These are phyloP conservation scores for Daboia siamensis DNA, from an alignment of 2,113 vertebrate genomes.

Conservation along the genomic window DNA sequence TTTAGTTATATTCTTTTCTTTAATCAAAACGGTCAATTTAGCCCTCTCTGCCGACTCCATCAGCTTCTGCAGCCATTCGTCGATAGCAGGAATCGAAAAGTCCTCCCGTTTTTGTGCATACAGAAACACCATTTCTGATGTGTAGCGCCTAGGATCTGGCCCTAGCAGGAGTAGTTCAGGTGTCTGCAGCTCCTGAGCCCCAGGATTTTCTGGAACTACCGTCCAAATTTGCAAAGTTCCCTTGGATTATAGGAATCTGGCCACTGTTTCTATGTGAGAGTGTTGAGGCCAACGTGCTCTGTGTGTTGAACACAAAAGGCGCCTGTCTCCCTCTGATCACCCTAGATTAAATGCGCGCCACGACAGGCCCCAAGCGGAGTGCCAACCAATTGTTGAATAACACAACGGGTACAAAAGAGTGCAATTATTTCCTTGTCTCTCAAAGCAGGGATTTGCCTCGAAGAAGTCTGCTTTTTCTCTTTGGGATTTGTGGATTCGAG, in stretches of 20 bases:
- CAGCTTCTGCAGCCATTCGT: no score
- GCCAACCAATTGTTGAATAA: not conserved
- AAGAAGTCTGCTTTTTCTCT: not conserved
- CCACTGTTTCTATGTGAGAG: not conserved
- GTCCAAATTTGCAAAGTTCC: not conserved
- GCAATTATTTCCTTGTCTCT: conserved; percentile 1
- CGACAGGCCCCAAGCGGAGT: not conserved
- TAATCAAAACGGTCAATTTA: no score
- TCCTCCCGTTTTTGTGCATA: no score
- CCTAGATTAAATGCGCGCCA: not conserved
- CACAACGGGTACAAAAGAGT: not conserved
- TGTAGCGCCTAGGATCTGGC: not conserved
- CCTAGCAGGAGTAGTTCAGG: not conserved
- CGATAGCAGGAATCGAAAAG: no score
- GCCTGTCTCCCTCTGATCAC: conserved; percentile 1
- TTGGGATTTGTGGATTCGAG: not conserved
- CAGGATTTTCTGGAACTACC: not conserved
- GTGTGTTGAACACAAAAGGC: conserved; percentile 3
- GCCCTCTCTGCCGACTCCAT: no score
- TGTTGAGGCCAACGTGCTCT: not conserved
- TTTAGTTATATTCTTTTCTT: no score
- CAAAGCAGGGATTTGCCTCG: not conserved
- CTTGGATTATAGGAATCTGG: not conserved
- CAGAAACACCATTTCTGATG: not conserved
- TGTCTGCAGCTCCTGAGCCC: not conserved